Evolutionary conservation across 2,797 vertebrate genomes (phyloP), one percentile per base, ranked within the genome.

Genomic region (Epinephelus coioides): DNA sequence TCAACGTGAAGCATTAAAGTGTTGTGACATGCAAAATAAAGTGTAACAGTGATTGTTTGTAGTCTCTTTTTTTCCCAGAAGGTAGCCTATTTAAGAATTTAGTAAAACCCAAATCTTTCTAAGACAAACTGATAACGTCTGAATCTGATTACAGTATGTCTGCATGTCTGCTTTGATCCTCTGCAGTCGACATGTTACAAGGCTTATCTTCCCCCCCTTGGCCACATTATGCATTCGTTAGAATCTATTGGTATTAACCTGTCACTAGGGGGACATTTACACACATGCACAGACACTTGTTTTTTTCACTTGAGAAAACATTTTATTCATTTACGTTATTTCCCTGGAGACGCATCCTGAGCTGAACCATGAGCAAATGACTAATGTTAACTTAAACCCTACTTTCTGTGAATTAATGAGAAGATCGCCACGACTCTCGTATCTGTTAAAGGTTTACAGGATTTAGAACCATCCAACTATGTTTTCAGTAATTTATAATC

Each of bases 111-210:
- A 70, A 18, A 23, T 11, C 19, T 47, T 14, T 34, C 19, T 21
- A 14, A 44, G 51, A 43, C n/a, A 51, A 67, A 49, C 9, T 3
- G 11, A 56, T 65, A 23, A 50, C 38, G 30, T 74, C 43, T 59
- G 21, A 40, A 40, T 40, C 6, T 5, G 7, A 56, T 66, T 43
- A 50, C 25, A 27, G 4, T 27, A 27, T 27, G 25, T 4, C 25
- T 27, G 4, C 25, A 27, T 46, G 27, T 30, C 27, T 60, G 23
- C 47, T 75, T 72, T 80, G 66, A 86, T 81, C 49, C 30, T 63
- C 60, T 50, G 14, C 68, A 70, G 70, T 21, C 61, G 14, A 68
- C 65, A 73, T 69, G 10, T 81, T 68, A 79, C 69, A 69, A 47
- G 56, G 49, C 55, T 83, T 61, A 63, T 74, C 66, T 43, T n/a